Percentiles rank a stretch among this genome's conserved stretches.
These are phyloP conservation scores for Myotis brandtii DNA, from an alignment of 2,113 vertebrate species.

Conservation along the genomic window DNA sequence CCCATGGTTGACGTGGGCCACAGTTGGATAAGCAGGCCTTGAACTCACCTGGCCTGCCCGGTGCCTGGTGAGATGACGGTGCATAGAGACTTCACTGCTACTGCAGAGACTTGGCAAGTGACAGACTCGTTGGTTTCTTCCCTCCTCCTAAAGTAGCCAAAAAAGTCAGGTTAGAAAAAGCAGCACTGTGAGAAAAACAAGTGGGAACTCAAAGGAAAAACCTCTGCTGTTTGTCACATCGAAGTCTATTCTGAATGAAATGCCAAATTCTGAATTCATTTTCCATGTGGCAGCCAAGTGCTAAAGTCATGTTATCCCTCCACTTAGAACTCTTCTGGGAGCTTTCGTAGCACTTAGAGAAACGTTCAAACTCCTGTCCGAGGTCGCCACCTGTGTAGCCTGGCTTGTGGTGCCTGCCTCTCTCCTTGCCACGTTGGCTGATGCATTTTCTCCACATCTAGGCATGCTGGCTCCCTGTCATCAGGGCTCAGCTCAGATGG, in stretches of 20 bases:
- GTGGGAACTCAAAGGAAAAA: background rate
- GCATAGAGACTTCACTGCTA: background rate
- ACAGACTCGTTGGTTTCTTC: background rate
- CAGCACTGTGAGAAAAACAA: conserved; percentile 33
- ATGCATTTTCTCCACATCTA: background rate
- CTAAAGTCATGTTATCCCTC: too few relatives aligned
- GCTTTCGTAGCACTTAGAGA: background rate
- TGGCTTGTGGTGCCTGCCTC: background rate
- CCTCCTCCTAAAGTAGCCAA: conserved; percentile 6
- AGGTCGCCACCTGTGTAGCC: background rate
- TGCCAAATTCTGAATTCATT: conserved; percentile 27
- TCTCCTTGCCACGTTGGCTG: background rate
- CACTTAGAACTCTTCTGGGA: background rate
- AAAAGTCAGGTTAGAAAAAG: background rate
- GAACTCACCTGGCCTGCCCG: background rate
- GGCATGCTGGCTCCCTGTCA: background rate
- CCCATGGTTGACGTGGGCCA: background rate
- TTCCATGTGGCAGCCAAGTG: background rate
- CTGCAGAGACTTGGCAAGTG: background rate
- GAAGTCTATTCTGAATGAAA: background rate
- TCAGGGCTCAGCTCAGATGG: background rate
- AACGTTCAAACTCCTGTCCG: background rate
- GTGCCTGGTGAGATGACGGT: background rate
- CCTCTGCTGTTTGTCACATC: background rate
- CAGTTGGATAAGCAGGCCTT: background rate